These are phyloP conservation scores for Lathronympha strigana DNA, from an alignment of 2,888 invertebrate genomes.

Conservation along the genomic window DNA sequence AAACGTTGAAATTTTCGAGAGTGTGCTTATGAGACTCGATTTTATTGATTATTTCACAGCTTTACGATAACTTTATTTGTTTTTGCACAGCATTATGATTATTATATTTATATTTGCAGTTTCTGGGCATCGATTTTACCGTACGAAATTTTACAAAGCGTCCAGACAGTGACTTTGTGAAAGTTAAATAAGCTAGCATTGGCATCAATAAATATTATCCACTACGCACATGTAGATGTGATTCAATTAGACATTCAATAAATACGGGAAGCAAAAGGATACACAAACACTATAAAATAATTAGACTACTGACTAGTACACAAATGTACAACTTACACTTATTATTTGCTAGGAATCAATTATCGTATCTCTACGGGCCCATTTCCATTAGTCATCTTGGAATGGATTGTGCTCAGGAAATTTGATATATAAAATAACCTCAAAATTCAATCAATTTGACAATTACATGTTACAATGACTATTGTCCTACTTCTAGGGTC, in stretches of 20 bases:
- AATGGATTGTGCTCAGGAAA: neutral
- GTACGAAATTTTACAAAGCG: neutral
- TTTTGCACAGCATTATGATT: too few relatives aligned
- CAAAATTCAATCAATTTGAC: neutral
- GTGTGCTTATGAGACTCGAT: neutral
- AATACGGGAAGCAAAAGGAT: conserved; percentile 35
- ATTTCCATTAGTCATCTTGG: conserved; percentile 7
- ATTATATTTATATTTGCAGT: too few relatives aligned
- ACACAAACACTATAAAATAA: conserved; percentile 52
- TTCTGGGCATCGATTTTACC: neutral
- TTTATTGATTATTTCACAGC: neutral
- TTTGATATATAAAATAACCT: too few relatives aligned
- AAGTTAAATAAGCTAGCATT: neutral
- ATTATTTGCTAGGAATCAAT: conserved; percentile 36
- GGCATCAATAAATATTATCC: neutral
- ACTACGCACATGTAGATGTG: conserved; percentile 6
- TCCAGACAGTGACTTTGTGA: neutral
- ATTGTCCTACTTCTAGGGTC: neutral
- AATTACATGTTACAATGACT: neutral
- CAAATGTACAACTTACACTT: conserved; percentile 58
- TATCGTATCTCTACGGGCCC: conserved; percentile 23
- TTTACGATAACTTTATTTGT: too few relatives aligned
- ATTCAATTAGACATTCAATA: conserved; percentile 12
- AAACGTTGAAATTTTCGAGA: neutral
- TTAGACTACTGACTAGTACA: conserved; percentile 75